Evolutionary conservation across 2,888 invertebrate genomes (phyloP).

Genomic region (Ecdyonurus torrentis): DNA sequence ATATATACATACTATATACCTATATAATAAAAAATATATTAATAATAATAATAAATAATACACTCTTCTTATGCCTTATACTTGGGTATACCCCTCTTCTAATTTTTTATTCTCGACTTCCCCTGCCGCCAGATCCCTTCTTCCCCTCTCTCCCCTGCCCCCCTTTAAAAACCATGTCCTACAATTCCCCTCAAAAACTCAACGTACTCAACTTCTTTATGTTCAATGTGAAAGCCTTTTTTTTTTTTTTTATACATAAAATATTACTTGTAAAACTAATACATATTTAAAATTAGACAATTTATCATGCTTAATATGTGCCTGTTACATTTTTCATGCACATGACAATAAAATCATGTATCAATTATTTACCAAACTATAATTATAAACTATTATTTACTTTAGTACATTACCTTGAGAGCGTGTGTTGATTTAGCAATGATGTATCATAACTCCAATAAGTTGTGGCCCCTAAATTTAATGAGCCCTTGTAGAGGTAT

Average conservation of each 20-base stretch:
- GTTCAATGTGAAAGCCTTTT: not conserved
- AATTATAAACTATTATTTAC: too few relatives aligned
- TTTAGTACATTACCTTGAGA: too few relatives aligned
- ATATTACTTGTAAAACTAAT: too few relatives aligned
- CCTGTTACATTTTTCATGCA: too few relatives aligned
- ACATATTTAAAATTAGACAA: too few relatives aligned
- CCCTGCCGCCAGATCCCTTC: not conserved
- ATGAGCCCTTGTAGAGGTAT: too few relatives aligned
- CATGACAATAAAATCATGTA: too few relatives aligned
- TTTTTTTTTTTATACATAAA: not conserved
- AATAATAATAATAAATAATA: not conserved
- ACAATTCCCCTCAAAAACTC: not conserved
- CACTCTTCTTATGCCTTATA: not conserved
- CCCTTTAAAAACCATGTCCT: not conserved
- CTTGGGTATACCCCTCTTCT: not conserved
- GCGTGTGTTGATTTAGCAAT: too few relatives aligned
- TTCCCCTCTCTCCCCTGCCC: not conserved
- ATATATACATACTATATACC: not conserved
- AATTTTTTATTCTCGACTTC: not conserved
- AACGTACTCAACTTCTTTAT: not conserved
- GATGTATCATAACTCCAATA: too few relatives aligned
- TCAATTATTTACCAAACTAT: too few relatives aligned
- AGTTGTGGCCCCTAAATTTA: too few relatives aligned
- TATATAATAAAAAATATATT: not conserved
- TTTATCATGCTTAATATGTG: too few relatives aligned